These are phyloP conservation scores for Asarcornis scutulata DNA, from an alignment of 2,113 vertebrate genomes.

Conservation along the genomic window DNA sequence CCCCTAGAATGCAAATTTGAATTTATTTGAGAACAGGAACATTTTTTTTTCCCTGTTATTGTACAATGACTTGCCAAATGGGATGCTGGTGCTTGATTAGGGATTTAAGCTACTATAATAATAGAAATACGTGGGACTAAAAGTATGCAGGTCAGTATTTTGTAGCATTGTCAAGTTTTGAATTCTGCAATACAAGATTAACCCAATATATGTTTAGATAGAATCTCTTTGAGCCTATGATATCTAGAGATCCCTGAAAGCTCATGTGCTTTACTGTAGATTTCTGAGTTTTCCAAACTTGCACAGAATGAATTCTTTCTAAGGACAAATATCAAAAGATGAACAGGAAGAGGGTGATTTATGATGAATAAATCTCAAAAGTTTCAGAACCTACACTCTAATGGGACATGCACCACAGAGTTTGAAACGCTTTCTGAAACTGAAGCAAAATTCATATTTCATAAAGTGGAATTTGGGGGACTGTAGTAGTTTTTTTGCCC, in stretches of 20 bases:
- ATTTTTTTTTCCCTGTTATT: background rate
- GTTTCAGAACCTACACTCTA: conserved; percentile 17
- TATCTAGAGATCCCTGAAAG: background rate
- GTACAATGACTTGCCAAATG: background rate
- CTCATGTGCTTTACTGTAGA: background rate
- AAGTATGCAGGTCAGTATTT: background rate
- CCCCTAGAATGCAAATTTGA: conserved; percentile 16
- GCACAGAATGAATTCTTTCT: background rate
- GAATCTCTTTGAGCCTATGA: background rate
- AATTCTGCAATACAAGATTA: background rate
- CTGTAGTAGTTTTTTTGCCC: background rate
- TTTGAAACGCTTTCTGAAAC: conserved; percentile 32
- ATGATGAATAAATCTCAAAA: conserved; percentile 17
- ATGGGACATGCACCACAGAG: conserved; percentile 32
- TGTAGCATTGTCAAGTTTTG: background rate
- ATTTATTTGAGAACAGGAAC: background rate
- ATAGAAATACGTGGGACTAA: background rate
- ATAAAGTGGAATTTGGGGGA: background rate
- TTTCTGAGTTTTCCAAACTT: background rate
- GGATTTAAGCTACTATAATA: background rate
- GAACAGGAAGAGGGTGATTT: conserved; percentile 2
- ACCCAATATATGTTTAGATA: background rate
- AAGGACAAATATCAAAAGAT: conserved; percentile 30
- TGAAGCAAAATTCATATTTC: background rate
- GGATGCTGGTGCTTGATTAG: background rate